Conservation (phyloP, 2,797 vertebrate species). For the Sarcophilus harrisii region DNA sequence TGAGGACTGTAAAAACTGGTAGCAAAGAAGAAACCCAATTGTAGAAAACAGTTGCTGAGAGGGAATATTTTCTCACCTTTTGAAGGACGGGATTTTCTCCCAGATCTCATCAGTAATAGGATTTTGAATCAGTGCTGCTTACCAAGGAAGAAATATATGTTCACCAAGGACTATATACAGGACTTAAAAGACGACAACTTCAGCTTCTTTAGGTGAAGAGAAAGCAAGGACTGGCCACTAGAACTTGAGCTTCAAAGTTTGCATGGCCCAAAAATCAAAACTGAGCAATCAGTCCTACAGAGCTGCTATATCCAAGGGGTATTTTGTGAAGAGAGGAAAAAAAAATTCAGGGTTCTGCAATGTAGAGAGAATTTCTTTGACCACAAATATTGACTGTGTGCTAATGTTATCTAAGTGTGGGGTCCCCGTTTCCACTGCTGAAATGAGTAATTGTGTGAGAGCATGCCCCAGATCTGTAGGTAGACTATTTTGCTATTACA, state of each 20-base stretch:
- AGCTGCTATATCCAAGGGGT: background rate
- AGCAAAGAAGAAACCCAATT: background rate
- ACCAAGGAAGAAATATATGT: background rate
- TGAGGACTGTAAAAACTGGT: background rate
- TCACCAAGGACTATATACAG: background rate
- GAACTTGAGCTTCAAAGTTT: background rate
- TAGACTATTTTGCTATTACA: background rate
- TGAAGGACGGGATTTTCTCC: background rate
- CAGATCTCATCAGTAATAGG: background rate
- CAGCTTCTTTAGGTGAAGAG: background rate
- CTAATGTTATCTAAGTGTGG: background rate
- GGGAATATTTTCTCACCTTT: background rate
- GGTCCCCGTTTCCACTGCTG: background rate
- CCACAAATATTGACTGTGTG: background rate
- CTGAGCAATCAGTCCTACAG: background rate
- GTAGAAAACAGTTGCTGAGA: background rate
- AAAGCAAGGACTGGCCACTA: background rate
- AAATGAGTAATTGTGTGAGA: background rate
- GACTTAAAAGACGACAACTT: background rate
- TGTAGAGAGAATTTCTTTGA: background rate
- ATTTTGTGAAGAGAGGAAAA: background rate
- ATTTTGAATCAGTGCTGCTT: background rate
- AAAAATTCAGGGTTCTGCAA: background rate
- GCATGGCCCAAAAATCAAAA: background rate
- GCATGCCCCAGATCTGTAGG: background rate